phyloP scores from a whole-genome alignment of 2,797 vertebrate species.

The Periophthalmus magnuspinnatus region DNA sequence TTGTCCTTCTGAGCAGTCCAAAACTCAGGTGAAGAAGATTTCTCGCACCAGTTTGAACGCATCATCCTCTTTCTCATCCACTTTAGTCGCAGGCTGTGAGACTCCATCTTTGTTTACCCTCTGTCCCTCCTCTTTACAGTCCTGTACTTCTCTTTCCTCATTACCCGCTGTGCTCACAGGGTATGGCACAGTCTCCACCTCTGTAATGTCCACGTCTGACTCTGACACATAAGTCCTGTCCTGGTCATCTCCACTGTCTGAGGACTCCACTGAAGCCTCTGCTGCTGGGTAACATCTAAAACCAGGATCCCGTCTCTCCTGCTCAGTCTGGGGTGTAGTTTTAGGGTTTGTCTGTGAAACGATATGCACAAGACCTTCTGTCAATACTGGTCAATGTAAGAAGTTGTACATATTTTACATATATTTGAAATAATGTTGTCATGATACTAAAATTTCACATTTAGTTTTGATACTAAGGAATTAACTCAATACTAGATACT shows the following conservation, averaged over 20 bases:
- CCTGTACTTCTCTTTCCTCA: slow-evolving; percentile 12
- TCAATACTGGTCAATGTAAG: neutral
- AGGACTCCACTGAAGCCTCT: slow-evolving; percentile 34
- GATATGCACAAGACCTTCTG: neutral
- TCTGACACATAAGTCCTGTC: slow-evolving; percentile 52
- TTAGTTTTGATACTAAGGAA: too few species aligned
- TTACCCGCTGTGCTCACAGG: slow-evolving; percentile 12
- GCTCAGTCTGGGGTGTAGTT: slow-evolving; percentile 6
- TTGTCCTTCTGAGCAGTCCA: neutral
- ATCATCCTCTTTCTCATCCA: slow-evolving; percentile 50
- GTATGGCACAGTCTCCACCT: slow-evolving; percentile 55
- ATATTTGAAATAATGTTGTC: too few species aligned
- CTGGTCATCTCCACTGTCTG: slow-evolving; percentile 25
- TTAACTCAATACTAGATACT: too few species aligned
- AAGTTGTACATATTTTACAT: too few species aligned
- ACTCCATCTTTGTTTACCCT: slow-evolving; percentile 6
- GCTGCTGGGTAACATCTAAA: slow-evolving; percentile 17
- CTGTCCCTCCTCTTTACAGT: neutral
- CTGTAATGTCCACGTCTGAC: slow-evolving; percentile 58
- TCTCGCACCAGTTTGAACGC: slow-evolving; percentile 67
- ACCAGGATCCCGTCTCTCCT: neutral
- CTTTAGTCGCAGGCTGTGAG: slow-evolving; percentile 1
- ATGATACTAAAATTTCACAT: too few species aligned
- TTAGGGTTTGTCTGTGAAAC: slow-evolving; percentile 35
- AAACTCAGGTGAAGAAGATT: slow-evolving; percentile 69